A percentile compares a stretch with the other conserved stretches of the same genome.
These are phyloP conservation scores for Ophonus ardosiacus DNA, from an alignment of 2,888 invertebrate genomes.

Conservation along the genomic window DNA sequence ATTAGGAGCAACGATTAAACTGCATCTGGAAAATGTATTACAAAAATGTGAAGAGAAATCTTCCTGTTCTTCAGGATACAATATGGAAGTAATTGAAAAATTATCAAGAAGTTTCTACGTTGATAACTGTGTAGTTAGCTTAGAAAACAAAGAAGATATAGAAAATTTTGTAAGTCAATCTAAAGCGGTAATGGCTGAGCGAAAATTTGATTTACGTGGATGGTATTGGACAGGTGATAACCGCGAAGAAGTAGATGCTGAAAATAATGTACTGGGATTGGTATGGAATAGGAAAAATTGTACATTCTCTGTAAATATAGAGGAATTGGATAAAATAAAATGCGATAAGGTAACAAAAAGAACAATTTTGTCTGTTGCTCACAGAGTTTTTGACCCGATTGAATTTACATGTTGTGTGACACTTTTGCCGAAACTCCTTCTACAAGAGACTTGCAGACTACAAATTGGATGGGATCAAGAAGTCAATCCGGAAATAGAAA, in stretches of 20 bases:
- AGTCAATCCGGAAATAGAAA: slow-evolving; percentile 54
- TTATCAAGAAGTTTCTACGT: not conserved
- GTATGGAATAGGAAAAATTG: not conserved
- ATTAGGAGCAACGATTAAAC: not conserved
- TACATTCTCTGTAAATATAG: not conserved
- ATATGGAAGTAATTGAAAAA: slow-evolving; percentile 7
- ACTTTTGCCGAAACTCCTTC: slow-evolving; percentile 66
- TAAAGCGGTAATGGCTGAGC: not conserved
- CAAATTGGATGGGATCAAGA: slow-evolving; percentile 58
- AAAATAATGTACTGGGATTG: not conserved
- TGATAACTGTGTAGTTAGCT: too few relatives aligned
- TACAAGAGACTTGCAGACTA: slow-evolving; percentile 65
- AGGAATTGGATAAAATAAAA: not conserved
- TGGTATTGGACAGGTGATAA: not conserved
- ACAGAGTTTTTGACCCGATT: slow-evolving; percentile 67
- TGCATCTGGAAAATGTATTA: slow-evolving; percentile 66
- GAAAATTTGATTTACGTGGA: not conserved
- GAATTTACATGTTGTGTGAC: slow-evolving; percentile 66
- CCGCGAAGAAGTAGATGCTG: not conserved
- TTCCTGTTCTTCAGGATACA: not conserved
- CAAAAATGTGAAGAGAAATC: slow-evolving; percentile 61
- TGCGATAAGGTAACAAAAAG: not conserved
- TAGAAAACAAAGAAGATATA: not conserved
- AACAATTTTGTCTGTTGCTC: slow-evolving; percentile 53
- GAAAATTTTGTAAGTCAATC: not conserved